A percentile compares a stretch with the other conserved stretches of the same genome.
These are phyloP conservation scores for Onychostoma macrolepis DNA, from an alignment of 2,113 vertebrate genomes.

Conservation along the genomic window DNA sequence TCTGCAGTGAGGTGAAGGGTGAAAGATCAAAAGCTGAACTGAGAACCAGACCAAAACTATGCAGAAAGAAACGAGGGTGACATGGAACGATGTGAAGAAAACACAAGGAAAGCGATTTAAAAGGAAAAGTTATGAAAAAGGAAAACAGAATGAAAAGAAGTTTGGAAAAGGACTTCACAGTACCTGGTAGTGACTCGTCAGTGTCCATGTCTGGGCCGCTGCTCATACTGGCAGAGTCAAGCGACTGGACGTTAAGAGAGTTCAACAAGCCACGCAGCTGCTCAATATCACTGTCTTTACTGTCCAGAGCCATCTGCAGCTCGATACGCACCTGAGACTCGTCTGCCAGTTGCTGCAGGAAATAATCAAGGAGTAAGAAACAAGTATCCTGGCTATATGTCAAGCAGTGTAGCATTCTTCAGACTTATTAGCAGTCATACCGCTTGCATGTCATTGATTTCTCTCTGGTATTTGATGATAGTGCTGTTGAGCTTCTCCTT, in stretches of 20 bases:
- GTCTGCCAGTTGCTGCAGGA: conserved; percentile 89
- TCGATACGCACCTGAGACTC: conserved; percentile 95
- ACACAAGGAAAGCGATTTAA: background rate
- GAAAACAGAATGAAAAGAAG: background rate
- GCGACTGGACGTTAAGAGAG: conserved; percentile 85
- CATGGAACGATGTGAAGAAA: conserved; percentile 49
- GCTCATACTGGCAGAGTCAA: conserved; percentile 90
- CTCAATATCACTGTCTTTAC: conserved; percentile 99
- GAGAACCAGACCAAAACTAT: conserved; percentile 76
- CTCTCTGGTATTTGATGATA: conserved; percentile 97
- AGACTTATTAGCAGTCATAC: conserved; percentile 73
- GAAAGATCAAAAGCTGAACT: conserved; percentile 53
- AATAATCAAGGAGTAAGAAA: background rate
- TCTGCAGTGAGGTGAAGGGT: conserved; percentile 48
- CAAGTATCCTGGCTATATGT: background rate
- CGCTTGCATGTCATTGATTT: conserved; percentile 97
- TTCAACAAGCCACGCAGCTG: conserved; percentile 92
- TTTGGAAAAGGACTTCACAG: background rate
- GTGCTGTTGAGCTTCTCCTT: conserved; percentile 93
- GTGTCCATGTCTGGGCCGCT: conserved; percentile 91
- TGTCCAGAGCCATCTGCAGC: conserved; percentile 98
- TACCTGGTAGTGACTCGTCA: conserved; percentile 91
- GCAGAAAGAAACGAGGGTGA: conserved; percentile 65
- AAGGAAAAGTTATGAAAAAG: background rate
- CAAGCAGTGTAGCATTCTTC: background rate